Percentiles rank a stretch among this genome's conserved stretches.
Evolutionary conservation across 2,113 vertebrate genomes (phyloP).

Genomic region (Oxyura jamaicensis): DNA sequence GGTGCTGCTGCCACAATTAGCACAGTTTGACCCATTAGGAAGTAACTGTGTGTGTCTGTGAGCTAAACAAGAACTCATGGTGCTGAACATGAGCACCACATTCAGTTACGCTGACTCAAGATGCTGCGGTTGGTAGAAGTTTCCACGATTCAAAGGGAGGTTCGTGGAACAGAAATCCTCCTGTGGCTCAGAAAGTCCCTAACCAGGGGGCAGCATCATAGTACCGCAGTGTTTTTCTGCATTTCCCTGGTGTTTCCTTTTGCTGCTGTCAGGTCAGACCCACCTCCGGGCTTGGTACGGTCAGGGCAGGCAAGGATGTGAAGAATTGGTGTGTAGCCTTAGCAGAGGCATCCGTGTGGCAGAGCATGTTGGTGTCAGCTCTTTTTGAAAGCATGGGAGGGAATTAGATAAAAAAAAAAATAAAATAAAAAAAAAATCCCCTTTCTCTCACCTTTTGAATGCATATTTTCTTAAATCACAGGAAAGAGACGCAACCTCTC

Average conservation of each 20-base stretch:
- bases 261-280: neutral
- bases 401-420: neutral
- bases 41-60: neutral
- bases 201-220: neutral
- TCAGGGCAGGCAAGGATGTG: neutral
- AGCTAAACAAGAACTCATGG: neutral
- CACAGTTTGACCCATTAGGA: accelerated
- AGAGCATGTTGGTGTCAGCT: neutral
- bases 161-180: accelerated
- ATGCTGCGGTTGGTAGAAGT: neutral
- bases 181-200: neutral
- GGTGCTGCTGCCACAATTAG: neutral
- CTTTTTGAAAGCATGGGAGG: neutral
- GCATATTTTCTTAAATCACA: neutral
- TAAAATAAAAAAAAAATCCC: neutral
- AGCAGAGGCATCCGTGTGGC: neutral
- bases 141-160: neutral
- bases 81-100: accelerated
- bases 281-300: accelerated
- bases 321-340: neutral
- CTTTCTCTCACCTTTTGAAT: neutral
- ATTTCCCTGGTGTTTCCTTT: neutral
- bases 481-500: neutral
- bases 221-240: accelerated
- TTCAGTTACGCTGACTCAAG: neutral